Conservation (phyloP, 1,140 invertebrate genomes). For the Conus betulinus region DNA sequence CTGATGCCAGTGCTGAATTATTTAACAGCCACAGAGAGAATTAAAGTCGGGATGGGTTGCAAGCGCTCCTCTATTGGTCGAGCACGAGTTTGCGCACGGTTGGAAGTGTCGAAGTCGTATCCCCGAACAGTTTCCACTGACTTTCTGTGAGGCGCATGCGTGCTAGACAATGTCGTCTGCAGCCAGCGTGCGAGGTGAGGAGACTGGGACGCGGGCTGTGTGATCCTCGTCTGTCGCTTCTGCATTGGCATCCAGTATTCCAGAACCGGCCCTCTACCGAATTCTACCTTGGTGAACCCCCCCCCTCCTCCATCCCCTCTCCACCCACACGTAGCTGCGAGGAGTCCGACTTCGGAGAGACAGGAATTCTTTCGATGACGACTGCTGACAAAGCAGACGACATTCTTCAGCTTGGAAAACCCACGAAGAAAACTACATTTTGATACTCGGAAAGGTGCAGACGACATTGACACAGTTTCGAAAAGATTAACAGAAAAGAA, state of each 20-base stretch:
- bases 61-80: background rate
- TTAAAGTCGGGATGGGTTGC: slow-evolving; percentile 19
- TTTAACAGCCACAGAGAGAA: slow-evolving; percentile 15
- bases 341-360: background rate
- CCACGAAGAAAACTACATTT: background rate
- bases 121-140: background rate
- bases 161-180: background rate
- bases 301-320: slow-evolving; percentile 7
- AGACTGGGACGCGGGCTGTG: background rate
- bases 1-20: slow-evolving; percentile 12
- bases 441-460: background rate
- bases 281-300: background rate
- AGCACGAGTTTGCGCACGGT: background rate
- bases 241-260: background rate
- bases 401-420: background rate
- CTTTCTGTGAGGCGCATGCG: slow-evolving; percentile 1
- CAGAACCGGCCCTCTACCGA: slow-evolving; percentile 17
- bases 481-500: background rate
- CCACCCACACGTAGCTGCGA: background rate
- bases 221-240: background rate
- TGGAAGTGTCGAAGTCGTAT: background rate
- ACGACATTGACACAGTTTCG: background rate
- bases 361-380: background rate
- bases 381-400: slow-evolving; percentile 6
- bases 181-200: background rate